Evolutionary conservation across 53 echinoderm and acorn worm species (phyloP).

Genomic region (Actinopyga echinites): DNA sequence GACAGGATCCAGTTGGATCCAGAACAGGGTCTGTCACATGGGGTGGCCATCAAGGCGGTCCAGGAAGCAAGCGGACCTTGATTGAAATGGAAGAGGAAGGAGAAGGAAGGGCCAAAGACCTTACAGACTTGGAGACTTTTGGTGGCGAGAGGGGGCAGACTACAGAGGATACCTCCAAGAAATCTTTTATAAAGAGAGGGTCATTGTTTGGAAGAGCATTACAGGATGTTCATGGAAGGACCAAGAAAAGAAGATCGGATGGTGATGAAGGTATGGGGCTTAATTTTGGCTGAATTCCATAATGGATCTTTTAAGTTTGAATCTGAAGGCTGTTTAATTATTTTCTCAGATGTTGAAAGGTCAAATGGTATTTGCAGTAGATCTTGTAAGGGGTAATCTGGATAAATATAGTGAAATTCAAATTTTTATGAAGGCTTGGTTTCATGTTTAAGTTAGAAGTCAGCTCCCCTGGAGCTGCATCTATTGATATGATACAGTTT

Average conservation of each 20-base stretch:
- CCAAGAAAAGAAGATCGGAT: slow-evolving; percentile 41
- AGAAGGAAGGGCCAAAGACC: slow-evolving; percentile 40
- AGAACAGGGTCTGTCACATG: neutral
- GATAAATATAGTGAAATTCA: too few relatives aligned
- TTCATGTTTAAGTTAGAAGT: too few relatives aligned
- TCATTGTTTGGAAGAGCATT: slow-evolving; percentile 78
- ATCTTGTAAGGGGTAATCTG: too few relatives aligned
- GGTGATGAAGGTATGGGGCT: neutral
- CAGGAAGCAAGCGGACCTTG: slow-evolving; percentile 10
- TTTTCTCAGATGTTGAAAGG: too few relatives aligned
- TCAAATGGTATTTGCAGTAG: too few relatives aligned
- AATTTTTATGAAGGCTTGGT: too few relatives aligned
- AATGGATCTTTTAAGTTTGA: too few relatives aligned
- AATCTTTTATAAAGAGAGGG: slow-evolving; percentile 54
- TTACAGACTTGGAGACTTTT: slow-evolving; percentile 87
- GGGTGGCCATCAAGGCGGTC: neutral
- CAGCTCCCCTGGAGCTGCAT: too few relatives aligned
- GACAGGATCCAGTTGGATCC: neutral
- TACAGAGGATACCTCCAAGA: slow-evolving; percentile 41
- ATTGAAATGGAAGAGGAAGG: slow-evolving; percentile 40
- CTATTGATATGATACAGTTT: too few relatives aligned
- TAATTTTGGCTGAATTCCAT: neutral
- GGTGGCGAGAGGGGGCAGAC: slow-evolving; percentile 40
- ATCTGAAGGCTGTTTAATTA: too few relatives aligned
- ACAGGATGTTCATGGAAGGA: slow-evolving; percentile 49